Conservation (phyloP, 2,113 vertebrate species). For the Phodopus roborovskii region DNA sequence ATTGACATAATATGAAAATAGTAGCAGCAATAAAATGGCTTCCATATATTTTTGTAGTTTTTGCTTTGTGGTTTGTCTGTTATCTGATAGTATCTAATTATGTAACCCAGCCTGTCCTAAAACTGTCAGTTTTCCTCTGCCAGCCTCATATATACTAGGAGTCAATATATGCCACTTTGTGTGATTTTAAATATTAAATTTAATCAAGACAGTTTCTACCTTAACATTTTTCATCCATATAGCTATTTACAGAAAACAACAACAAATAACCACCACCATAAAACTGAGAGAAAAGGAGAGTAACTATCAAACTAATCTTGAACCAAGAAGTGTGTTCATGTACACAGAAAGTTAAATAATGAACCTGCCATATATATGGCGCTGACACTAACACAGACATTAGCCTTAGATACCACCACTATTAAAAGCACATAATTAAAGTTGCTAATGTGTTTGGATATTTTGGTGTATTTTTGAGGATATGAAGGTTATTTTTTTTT, state of each 20-base stretch:
- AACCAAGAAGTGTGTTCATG: not conserved
- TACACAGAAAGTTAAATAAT: constrained; percentile 33
- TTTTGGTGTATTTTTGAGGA: not conserved
- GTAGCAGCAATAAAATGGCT: not conserved
- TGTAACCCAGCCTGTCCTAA: not conserved
- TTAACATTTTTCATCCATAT: not conserved
- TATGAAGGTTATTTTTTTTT: constrained; percentile 64
- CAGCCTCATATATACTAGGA: not conserved
- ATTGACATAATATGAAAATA: not conserved
- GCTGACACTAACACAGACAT: not conserved
- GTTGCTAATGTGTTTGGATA: constrained; percentile 75
- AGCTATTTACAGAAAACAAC: not conserved
- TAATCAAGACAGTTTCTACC: not conserved
- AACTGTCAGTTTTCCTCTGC: not conserved
- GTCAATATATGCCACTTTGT: not conserved
- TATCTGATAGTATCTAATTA: too few species aligned
- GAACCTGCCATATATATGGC: constrained; percentile 26
- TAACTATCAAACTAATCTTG: not conserved
- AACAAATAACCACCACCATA: not conserved
- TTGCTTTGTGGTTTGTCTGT: not conserved
- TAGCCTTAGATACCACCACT: not conserved
- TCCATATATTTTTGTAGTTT: not conserved
- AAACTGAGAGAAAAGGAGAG: not conserved
- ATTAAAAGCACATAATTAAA: constrained; percentile 69
- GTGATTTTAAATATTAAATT: constrained; percentile 2